Evolutionary conservation across 2,888 invertebrate genomes (phyloP).

Genomic region (Ganaspis brasiliensis): DNA sequence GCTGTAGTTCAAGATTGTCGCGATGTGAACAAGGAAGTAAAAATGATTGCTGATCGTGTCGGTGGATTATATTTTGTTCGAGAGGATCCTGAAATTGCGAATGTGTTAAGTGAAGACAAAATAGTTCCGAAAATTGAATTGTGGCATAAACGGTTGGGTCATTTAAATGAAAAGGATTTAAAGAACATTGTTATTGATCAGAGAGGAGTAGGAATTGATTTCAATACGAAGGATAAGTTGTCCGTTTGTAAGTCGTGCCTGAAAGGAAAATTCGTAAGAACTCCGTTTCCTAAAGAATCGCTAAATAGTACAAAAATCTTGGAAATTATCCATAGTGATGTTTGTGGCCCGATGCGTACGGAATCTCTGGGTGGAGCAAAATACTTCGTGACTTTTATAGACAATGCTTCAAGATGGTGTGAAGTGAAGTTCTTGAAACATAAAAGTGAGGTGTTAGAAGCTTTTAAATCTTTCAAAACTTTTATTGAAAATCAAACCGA

Average conservation of each 20-base stretch:
- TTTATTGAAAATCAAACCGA: slow-evolving; percentile 60
- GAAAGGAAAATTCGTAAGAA: slow-evolving; percentile 28
- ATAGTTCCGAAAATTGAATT: slow-evolving; percentile 29
- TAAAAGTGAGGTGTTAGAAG: slow-evolving; percentile 57
- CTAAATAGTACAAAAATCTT: not conserved
- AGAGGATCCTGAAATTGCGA: slow-evolving; percentile 19
- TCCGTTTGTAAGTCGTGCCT: slow-evolving; percentile 18
- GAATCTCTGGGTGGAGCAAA: slow-evolving; percentile 55
- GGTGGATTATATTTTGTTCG: slow-evolving; percentile 43
- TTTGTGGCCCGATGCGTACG: slow-evolving; percentile 53
- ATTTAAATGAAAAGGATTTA: not conserved
- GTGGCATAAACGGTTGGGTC: not conserved
- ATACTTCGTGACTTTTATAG: slow-evolving; percentile 66
- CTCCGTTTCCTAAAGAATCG: slow-evolving; percentile 29
- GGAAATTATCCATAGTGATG: not conserved
- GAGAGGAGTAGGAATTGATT: not conserved
- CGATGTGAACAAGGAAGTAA: too few relatives aligned
- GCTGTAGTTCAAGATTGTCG: too few relatives aligned
- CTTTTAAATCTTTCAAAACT: slow-evolving; percentile 60
- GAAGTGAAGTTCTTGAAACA: slow-evolving; percentile 58
- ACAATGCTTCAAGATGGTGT: slow-evolving; percentile 63
- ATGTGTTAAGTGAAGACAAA: not conserved
- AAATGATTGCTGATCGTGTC: slow-evolving; percentile 41
- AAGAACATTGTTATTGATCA: not conserved
- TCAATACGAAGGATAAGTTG: not conserved